A percentile compares a stretch with the other conserved stretches of the same genome.
phyloP scores from a whole-genome alignment of 2,888 invertebrate species.

The Antitype chi region DNA sequence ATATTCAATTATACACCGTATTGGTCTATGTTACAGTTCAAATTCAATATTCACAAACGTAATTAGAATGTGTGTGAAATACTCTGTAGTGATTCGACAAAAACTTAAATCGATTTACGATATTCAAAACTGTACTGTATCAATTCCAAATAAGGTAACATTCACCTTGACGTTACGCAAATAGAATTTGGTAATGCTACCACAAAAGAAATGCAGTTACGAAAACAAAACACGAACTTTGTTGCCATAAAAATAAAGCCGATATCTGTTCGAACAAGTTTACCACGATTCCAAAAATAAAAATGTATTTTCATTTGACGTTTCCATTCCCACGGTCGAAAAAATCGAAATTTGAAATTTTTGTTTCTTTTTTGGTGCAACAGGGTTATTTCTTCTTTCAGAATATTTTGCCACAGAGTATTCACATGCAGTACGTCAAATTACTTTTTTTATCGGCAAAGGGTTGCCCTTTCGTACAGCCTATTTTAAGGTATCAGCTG shows the following conservation, averaged over 20 bases:
- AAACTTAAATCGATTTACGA: slow-evolving; percentile 20
- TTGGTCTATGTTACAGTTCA: slow-evolving; percentile 17
- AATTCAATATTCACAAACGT: slow-evolving; percentile 34
- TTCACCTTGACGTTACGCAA: slow-evolving; percentile 21
- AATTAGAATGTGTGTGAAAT: slow-evolving; percentile 58
- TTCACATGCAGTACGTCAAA: slow-evolving; percentile 13
- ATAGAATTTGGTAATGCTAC: slow-evolving; percentile 41
- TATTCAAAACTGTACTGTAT: slow-evolving; percentile 48
- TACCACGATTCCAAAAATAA: slow-evolving; percentile 21
- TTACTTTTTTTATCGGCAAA: slow-evolving; percentile 23
- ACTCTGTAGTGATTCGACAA: slow-evolving; percentile 52
- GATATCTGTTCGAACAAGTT: slow-evolving; percentile 24
- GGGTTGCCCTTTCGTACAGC: slow-evolving; percentile 16
- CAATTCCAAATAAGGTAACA: slow-evolving; percentile 26
- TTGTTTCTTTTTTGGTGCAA: slow-evolving; percentile 32
- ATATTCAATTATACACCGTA: slow-evolving; percentile 41
- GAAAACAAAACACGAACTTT: slow-evolving; percentile 52
- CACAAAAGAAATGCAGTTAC: slow-evolving; percentile 35
- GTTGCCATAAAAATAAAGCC: slow-evolving; percentile 32
- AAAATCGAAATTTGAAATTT: slow-evolving; percentile 55
- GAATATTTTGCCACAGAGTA: slow-evolving; percentile 27
- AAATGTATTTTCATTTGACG: slow-evolving; percentile 54
- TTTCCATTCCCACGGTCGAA: slow-evolving; percentile 69
- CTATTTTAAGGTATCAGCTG: slow-evolving; percentile 48
- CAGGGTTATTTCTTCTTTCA: slow-evolving; percentile 38